These are phyloP conservation scores for Chiloscyllium punctatum DNA, from an alignment of 2,797 vertebrate species.

Conservation along the genomic window DNA sequence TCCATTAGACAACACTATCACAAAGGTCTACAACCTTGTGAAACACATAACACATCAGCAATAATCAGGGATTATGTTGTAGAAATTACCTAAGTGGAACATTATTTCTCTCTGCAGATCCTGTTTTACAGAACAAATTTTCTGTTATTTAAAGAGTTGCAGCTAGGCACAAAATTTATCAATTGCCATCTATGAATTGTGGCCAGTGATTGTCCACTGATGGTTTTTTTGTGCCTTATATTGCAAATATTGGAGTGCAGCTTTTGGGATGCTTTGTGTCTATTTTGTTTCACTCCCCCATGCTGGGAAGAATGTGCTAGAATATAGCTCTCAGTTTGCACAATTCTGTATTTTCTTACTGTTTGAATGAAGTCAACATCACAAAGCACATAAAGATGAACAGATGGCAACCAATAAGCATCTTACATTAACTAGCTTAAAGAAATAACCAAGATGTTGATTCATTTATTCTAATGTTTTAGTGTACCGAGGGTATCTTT, in stretches of 20 bases:
- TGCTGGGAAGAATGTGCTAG: background rate
- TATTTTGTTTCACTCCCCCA: constrained; percentile 8
- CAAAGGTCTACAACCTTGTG: constrained; percentile 6
- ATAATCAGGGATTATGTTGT: background rate
- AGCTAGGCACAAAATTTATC: background rate
- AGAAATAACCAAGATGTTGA: background rate
- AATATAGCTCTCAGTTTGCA: background rate
- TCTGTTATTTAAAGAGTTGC: background rate
- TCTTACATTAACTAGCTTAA: background rate
- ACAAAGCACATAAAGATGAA: background rate
- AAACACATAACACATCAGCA: background rate
- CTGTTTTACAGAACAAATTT: background rate
- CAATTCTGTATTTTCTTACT: background rate
- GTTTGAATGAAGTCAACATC: background rate
- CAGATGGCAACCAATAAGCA: background rate
- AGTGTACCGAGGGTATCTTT: background rate
- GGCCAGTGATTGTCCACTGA: background rate
- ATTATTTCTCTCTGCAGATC: background rate
- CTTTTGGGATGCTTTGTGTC: too few species aligned
- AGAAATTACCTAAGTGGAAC: background rate
- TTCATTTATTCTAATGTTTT: background rate
- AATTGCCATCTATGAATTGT: background rate
- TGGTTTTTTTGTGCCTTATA: background rate
- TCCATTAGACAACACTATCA: background rate
- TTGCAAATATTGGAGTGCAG: background rate